These are phyloP conservation scores for Lottia scabra DNA, from an alignment of 2,888 invertebrate genomes.

Conservation along the genomic window DNA sequence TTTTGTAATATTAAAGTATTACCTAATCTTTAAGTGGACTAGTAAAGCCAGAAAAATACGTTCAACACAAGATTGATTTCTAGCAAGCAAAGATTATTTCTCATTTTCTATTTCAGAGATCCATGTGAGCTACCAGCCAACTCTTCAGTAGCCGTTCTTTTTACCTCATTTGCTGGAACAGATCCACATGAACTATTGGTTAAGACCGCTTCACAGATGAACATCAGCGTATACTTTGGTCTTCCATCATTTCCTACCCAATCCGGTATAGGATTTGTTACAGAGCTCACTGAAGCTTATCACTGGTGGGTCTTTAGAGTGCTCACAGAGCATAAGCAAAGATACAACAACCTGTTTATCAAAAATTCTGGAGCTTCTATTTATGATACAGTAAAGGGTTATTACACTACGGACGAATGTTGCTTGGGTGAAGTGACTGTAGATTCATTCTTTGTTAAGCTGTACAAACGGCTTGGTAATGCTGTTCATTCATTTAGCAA, in stretches of 20 bases:
- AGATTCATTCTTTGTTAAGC: constrained; percentile 11
- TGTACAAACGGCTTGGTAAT: constrained; percentile 27
- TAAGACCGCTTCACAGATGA: constrained; percentile 37
- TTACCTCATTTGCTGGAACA: constrained; percentile 49
- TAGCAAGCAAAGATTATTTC: no score
- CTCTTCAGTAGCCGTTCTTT: constrained; percentile 44
- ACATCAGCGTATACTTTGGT: constrained; percentile 53
- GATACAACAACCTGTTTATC: constrained; percentile 25
- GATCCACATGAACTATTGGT: constrained; percentile 52
- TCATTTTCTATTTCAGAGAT: constrained; percentile 24
- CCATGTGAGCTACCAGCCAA: constrained; percentile 38
- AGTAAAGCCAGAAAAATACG: not conserved
- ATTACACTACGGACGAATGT: constrained; percentile 36
- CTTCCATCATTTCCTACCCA: constrained; percentile 41
- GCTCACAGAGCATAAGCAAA: constrained; percentile 39
- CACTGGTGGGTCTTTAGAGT: constrained; percentile 39
- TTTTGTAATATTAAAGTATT: not conserved
- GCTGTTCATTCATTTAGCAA: constrained; percentile 24
- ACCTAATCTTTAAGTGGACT: not conserved
- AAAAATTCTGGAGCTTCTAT: not conserved
- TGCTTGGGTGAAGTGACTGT: constrained; percentile 23
- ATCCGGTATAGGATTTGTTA: constrained; percentile 13
- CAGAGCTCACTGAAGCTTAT: constrained; percentile 35
- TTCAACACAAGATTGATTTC: no score
- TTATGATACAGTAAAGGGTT: constrained; percentile 35